A percentile compares a stretch with the other conserved stretches of the same genome.
Evolutionary conservation across 2,797 vertebrate genomes (phyloP).

Genomic region (Manis crassicaudata): DNA sequence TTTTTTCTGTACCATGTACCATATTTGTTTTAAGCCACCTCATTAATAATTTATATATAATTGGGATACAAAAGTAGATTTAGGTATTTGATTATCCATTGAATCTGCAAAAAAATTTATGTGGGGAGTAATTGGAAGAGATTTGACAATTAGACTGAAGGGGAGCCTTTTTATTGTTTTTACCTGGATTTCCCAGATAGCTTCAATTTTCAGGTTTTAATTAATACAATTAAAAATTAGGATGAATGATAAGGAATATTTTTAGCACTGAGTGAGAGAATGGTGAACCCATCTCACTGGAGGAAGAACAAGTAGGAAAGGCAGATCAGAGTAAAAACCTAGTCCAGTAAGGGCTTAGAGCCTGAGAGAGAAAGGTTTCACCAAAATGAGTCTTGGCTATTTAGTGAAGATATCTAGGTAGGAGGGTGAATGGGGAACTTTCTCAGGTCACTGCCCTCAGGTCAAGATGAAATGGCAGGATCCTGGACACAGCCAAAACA

Average conservation of each 20-base stretch:
- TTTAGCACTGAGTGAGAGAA: background rate
- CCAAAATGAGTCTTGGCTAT: background rate
- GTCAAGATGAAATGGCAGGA: background rate
- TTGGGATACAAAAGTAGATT: background rate
- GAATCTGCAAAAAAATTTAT: background rate
- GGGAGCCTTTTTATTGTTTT: background rate
- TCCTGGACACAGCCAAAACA: background rate
- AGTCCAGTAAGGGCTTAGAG: background rate
- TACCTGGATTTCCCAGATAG: background rate
- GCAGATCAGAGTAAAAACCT: background rate
- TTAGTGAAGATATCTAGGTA: background rate
- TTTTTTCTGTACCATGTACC: background rate
- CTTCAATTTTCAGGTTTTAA: background rate
- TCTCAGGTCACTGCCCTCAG: background rate
- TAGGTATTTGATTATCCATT: background rate
- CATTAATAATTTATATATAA: background rate
- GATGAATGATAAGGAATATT: background rate
- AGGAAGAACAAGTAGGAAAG: background rate
- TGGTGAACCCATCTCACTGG: background rate
- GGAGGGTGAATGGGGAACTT: background rate
- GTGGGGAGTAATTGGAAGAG: background rate
- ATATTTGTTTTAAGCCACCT: background rate
- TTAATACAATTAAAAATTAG: background rate
- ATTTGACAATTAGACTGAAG: background rate
- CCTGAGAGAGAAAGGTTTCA: background rate